phyloP scores from a whole-genome alignment of 35 echinoderm and acorn worm species.

The Ophioderma brevispina region DNA sequence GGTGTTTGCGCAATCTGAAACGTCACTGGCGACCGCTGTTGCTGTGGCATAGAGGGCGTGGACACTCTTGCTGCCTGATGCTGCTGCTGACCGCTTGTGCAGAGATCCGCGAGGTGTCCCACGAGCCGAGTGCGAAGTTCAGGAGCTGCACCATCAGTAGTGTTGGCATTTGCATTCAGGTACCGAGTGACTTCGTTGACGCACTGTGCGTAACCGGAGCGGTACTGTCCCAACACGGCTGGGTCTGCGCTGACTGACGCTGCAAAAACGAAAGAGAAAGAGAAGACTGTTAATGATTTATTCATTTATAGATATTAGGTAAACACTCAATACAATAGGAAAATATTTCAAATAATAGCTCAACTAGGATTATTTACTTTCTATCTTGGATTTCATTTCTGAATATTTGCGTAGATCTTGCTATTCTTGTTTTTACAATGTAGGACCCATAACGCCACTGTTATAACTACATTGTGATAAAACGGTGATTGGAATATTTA shows the following conservation, averaged over 20 bases:
- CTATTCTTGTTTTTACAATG: no score
- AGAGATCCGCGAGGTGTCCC: conserved; percentile 35
- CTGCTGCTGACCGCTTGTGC: background rate
- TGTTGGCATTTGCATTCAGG: conserved; percentile 8
- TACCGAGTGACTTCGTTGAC: conserved; percentile 71
- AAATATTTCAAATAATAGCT: no score
- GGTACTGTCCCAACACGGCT: conserved; percentile 49
- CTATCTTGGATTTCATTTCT: no score
- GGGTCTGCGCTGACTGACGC: conserved; percentile 17
- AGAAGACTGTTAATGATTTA: no score
- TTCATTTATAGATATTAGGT: no score
- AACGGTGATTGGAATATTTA: no score
- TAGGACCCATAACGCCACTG: no score
- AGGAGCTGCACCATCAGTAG: background rate
- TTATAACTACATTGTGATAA: no score
- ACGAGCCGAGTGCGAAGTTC: conserved; percentile 44
- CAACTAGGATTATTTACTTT: no score
- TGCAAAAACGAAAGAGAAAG: conserved; percentile 18
- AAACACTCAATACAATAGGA: no score
- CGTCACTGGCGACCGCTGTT: background rate
- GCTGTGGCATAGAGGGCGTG: background rate
- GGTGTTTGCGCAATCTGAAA: background rate
- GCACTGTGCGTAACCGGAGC: conserved; percentile 78
- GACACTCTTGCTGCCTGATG: background rate
- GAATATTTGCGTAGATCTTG: no score